Percentiles rank a stretch among this genome's conserved stretches.
Evolutionary conservation across 2,113 vertebrate genomes (phyloP).

Genomic region (Bujurquina vittata): DNA sequence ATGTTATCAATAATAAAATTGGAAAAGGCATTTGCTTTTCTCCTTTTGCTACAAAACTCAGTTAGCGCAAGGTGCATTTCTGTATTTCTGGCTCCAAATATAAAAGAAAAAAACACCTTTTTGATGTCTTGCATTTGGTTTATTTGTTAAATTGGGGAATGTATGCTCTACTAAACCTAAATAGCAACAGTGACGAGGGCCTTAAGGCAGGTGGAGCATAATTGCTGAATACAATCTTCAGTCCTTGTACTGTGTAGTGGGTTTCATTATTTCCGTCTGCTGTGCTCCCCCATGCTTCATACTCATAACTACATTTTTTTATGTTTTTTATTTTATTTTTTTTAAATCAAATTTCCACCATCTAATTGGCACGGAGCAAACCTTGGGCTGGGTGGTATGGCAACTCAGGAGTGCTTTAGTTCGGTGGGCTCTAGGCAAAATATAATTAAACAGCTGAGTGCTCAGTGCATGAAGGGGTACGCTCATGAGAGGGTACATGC

Average conservation of each 20-base stretch:
- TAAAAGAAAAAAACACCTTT: background rate
- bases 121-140: background rate
- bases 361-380: slow-evolving; percentile 21
- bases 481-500: background rate
- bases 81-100: background rate
- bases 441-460: slow-evolving; percentile 34
- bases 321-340: too few species aligned
- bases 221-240: slow-evolving; percentile 12
- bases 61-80: background rate
- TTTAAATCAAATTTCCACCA: slow-evolving; percentile 1
- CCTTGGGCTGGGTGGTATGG: background rate
- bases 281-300: slow-evolving; percentile 1
- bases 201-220: background rate
- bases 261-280: slow-evolving; percentile 15
- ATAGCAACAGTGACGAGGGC: background rate
- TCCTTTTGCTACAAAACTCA: background rate
- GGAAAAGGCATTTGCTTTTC: background rate
- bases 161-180: background rate
- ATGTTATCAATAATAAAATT: background rate
- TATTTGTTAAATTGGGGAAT: background rate
- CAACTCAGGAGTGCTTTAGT: background rate
- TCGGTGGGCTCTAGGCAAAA: slow-evolving; percentile 16
- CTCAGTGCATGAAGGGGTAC: background rate
- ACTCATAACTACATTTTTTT: slow-evolving; percentile 4
- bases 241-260: background rate